Conservation (phyloP, 2,888 invertebrate genomes). For the Rhagophthalmus giganteus region DNA sequence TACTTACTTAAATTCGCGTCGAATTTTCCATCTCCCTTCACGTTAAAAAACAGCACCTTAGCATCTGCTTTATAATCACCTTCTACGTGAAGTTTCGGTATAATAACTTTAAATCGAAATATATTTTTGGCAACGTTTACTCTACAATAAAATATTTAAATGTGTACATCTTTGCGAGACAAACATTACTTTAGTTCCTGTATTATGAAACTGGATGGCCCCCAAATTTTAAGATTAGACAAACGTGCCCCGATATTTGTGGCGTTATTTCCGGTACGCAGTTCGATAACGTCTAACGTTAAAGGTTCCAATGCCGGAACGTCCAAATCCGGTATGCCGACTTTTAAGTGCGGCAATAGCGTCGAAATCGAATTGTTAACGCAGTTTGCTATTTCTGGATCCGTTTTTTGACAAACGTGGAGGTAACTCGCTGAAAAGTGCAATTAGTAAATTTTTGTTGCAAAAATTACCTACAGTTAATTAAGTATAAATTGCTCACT, state of each 20-base stretch:
- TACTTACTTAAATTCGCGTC: conserved; percentile 70
- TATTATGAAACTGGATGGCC: conserved; percentile 63
- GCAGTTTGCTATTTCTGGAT: conserved; percentile 49
- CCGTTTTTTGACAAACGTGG: conserved; percentile 47
- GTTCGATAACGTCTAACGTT: conserved; percentile 42
- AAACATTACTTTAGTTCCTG: conserved; percentile 59
- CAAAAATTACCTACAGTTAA: too few species aligned
- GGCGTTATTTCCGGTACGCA: conserved; percentile 46
- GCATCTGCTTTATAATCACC: conserved; percentile 73
- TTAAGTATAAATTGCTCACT: too few species aligned
- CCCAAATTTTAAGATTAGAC: conserved; percentile 63
- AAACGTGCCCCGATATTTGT: conserved; percentile 61
- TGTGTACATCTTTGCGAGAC: not conserved
- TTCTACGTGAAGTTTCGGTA: conserved; percentile 63
- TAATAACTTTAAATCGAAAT: conserved; percentile 64
- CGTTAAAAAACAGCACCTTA: conserved; percentile 63
- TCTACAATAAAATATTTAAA: conserved; percentile 53
- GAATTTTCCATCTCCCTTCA: conserved; percentile 67
- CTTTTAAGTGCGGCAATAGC: conserved; percentile 47
- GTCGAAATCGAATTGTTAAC: conserved; percentile 49
- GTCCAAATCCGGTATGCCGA: conserved; percentile 54
- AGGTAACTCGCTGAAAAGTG: conserved; percentile 50
- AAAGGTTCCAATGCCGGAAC: conserved; percentile 57
- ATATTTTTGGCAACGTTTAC: conserved; percentile 64
- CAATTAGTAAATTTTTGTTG: too few species aligned